Evolutionary conservation across 2,113 vertebrate species (phyloP), one percentile per base, ranked within the genome.

Genomic region (Nematolebias whitei): DNA sequence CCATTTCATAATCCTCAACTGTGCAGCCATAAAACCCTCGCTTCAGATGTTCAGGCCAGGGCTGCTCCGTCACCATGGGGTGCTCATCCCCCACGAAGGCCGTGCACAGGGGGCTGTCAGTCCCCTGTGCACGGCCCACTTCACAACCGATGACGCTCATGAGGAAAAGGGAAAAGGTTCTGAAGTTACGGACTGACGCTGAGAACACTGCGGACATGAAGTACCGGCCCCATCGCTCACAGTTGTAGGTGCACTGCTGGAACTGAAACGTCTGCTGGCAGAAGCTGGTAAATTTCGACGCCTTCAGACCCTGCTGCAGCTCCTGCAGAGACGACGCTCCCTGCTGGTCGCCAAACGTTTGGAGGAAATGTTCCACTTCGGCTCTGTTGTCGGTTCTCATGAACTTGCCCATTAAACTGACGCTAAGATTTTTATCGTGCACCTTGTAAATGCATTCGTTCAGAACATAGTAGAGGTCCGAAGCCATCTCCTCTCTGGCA

Each of bases 121-220:
- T 54, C 2, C 87, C 78, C 0, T 45, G 62, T 1, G 47, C 67
- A 0, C 65, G 83, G 4, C 88, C 80, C 7, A 88, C 90, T 54
- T 90, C 88, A 39, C 88, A 89, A 14, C 86, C 83, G 1, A 89
- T 88, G 19, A 85, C 82, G 1, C 86, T 88, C 86, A 91, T 87
- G 44, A 91, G 86, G 61, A 90, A 90, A 16, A 90, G 86, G 0
- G 90, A 83, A 48, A 89, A 90, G 29, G 65, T 85, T 32, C 87
- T 59, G 71, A 90, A 90, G 74, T 90, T 90, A 0, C 44, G 75
- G 23, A 91, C 80, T 0, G 90, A 91, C 14, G 82, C 75, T 1
- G 87, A 79, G 56, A 91, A 89, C 19, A 91, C 88, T 0, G 87
- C 87, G 6, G 64, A 56, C 87, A 89, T 88, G 23, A 91, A 90